Conservation (phyloP, 35 echinoderm and acorn worm genomes). For the Anneissia japonica region DNA sequence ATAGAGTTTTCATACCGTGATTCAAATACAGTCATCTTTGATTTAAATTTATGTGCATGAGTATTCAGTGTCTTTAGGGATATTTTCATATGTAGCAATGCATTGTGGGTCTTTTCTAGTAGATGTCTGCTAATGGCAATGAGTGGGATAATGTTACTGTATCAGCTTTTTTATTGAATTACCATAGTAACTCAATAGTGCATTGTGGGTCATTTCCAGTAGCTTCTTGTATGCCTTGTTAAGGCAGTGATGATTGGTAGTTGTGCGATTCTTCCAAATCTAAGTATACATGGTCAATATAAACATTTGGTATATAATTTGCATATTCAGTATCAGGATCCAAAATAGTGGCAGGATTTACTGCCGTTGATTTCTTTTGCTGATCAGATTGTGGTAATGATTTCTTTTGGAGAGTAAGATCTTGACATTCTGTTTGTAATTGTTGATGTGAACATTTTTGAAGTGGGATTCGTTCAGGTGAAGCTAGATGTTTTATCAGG, state of each 20-base stretch:
- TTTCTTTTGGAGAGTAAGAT: too few species aligned
- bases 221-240: too few species aligned
- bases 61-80: background rate
- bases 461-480: background rate
- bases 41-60: background rate
- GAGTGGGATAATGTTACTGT: too few species aligned
- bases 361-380: too few species aligned
- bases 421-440: too few species aligned
- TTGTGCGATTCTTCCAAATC: background rate
- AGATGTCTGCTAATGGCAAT: background rate
- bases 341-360: background rate
- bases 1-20: too few species aligned
- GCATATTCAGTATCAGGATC: background rate
- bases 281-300: too few species aligned
- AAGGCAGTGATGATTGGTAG: background rate
- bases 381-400: too few species aligned
- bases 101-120: background rate
- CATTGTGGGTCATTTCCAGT: too few species aligned
- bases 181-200: too few species aligned
- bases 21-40: background rate
- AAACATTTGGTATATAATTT: background rate
- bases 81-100: background rate
- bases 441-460: background rate
- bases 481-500: background rate
- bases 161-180: too few species aligned